Base-by-base conservation (phyloP, 2,113 vertebrate genomes). In the Kryptolebias marmoratus region DNA sequence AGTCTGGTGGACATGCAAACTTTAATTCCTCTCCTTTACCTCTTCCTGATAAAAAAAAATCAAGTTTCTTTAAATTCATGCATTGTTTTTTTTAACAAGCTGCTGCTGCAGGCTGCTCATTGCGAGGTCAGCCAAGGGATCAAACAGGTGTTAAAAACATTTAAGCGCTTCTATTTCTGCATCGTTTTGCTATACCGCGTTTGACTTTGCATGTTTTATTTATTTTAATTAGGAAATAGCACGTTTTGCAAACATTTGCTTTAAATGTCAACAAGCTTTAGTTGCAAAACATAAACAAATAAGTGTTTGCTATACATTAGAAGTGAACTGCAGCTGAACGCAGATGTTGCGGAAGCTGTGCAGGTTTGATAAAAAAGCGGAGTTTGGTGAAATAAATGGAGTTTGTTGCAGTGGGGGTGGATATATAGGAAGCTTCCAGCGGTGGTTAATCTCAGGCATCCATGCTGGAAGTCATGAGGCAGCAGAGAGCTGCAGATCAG, bases 131-230 rank as follows among this genome's bases (percentile, higher is more conserved):
- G 54, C 56, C 45, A 15, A 2, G 0, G 64, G 71, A 75, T 85
- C 85, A 66, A 86, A 87, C 85, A 81, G 79, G 81, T 87, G 88
- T 74, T 49, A 0, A 2, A 64, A 11, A 44, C 58, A 71, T 27
- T 2, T 28, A 36, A 31, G 45, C 11, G 1, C 0, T 1, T 9
- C 3, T 4, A 71, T 48, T 49, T 31, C 8, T 32, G 5, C 11
- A 11, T 42, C 1, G 1, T 27, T 15, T 66, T 56, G 10, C 12
- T 11, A 30, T 42, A 2, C 11, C 1, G 22, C 49, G 5, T 11
- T 5, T 9, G 28, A 16, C 22, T 12, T 64, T 36, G 11, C 45
- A 36, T 36, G 7, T 36, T 45, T 8, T 52, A n/a, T 30, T 6
- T 8, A 31, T 22, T 22, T 22, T 22, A 22, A 22, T 22, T 22